Conservation (phyloP, 2,888 invertebrate species). For the Incurvaria masculella region DNA sequence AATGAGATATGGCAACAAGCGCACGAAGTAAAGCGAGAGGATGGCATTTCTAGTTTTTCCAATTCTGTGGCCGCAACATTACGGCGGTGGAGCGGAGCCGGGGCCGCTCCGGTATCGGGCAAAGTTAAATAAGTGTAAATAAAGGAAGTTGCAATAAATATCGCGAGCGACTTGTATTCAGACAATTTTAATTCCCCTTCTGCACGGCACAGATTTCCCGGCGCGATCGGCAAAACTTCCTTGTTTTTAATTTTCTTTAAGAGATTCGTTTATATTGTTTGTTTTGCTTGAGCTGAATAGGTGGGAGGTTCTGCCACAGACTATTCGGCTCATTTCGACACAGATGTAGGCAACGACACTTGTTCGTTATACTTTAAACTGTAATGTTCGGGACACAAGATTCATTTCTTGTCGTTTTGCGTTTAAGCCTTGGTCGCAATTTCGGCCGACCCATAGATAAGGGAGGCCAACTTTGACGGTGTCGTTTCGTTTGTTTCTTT, state of each 20-base stretch:
- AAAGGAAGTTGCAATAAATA: conserved; percentile 53
- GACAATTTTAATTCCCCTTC: conserved; percentile 46
- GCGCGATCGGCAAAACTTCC: conserved; percentile 52
- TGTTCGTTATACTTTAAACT: conserved; percentile 26
- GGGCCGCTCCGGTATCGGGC: background rate
- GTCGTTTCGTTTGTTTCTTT: conserved; percentile 24
- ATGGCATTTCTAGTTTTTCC: too few species aligned
- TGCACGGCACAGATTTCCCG: conserved; percentile 50
- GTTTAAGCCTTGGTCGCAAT: background rate
- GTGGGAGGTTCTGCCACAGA: conserved; percentile 44
- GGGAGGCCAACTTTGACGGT: conserved; percentile 28
- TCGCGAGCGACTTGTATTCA: conserved; percentile 42
- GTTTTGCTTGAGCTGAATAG: conserved; percentile 49
- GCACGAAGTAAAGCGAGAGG: too few species aligned
- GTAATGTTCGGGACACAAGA: conserved; percentile 26
- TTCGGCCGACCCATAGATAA: conserved; percentile 31
- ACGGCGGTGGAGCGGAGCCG: background rate
- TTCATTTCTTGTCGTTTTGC: background rate
- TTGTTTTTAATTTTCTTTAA: conserved; percentile 56
- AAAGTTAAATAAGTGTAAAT: conserved; percentile 34
- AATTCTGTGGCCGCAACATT: background rate
- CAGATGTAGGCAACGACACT: conserved; percentile 30
- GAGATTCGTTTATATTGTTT: conserved; percentile 48
- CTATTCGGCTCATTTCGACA: conserved; percentile 40
- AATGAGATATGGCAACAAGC: too few species aligned